A percentile compares a stretch with the other conserved stretches of the same genome.
phyloP scores from a whole-genome alignment of 2,797 vertebrate genomes.

The Ctenopoma kingsleyae region DNA sequence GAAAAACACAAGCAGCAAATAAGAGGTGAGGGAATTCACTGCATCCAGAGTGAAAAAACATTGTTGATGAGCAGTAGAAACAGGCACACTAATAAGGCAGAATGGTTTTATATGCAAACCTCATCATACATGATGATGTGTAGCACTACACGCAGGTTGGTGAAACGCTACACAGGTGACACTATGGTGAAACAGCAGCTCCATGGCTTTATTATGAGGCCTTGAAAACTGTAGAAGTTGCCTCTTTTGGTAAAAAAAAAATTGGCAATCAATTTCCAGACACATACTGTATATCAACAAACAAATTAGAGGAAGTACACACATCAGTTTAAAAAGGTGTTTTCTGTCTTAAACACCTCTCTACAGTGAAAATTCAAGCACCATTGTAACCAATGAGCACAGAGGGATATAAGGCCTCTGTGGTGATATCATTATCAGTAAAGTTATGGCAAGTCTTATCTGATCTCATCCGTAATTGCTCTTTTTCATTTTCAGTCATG shows the following conservation, averaged over 20 bases:
- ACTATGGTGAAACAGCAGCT: no score
- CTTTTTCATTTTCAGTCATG: neutral
- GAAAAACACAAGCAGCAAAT: constrained; percentile 49
- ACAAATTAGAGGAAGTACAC: neutral
- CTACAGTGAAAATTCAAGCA: neutral
- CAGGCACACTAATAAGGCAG: constrained; percentile 24
- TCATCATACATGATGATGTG: constrained; percentile 27
- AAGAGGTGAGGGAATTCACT: constrained; percentile 47
- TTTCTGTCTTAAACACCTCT: neutral
- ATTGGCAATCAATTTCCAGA: no score
- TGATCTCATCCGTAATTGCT: neutral
- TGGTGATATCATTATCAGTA: neutral
- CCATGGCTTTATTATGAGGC: no score
- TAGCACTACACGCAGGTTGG: constrained; percentile 17
- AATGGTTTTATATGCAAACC: constrained; percentile 40
- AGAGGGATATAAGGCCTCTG: neutral
- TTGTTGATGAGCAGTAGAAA: constrained; percentile 28
- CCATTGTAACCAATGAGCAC: neutral
- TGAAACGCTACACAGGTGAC: neutral
- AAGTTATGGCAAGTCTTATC: neutral
- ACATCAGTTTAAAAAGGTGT: neutral
- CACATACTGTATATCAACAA: neutral
- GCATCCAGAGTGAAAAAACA: constrained; percentile 38
- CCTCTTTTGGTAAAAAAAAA: no score
- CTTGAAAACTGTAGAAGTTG: no score